Evolutionary conservation across 1,140 invertebrate species (phyloP), one percentile per base, ranked within the genome.

Genomic region (Micrasema minimum): DNA sequence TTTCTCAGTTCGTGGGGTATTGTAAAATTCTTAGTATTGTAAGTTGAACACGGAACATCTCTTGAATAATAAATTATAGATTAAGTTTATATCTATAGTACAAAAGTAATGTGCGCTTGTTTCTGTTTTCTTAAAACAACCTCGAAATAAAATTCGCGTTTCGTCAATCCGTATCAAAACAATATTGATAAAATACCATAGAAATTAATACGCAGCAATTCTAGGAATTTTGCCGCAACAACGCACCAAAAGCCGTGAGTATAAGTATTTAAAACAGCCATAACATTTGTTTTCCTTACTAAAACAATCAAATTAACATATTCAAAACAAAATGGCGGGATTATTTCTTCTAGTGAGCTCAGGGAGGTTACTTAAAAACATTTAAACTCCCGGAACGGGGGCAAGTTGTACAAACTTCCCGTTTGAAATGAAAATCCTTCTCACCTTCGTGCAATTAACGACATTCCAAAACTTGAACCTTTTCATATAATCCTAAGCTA

Each of bases 261-360:
- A 51, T 51, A 20, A 12, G 0, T 51, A 20, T 23, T 51, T 51
- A 51, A 51, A 51, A 20, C 20, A 11, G 48, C 22, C 22, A 51
- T 51, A 14, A 7, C 48, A 20, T 51, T 51, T 51, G 20, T 51
- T 57, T 50, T 57, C 53, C 53, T 16, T 4, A 57, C 53, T 38
- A 18, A 35, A n/a, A 18, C 53, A 57, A 57, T 57, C 53, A 57
- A 57, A 57, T 57, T 57, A 57, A 57, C 53, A 57, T 57, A 57
- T 35, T 57, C 53, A 57, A 57, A 57, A 57, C 53, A 57, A 57
- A 57, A 57, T 57, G 53, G 53, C 53, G 53, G 37, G 12, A 18
- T 16, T 57, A 57, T 57, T 57, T 38, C 53, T n/a, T 10, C 53
- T 18, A 26, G 50, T 16, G 6, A 57, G 26, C 23, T 35, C 53